phyloP scores from a whole-genome alignment of 1,140 invertebrate species.

The Babylonia areolata region DNA sequence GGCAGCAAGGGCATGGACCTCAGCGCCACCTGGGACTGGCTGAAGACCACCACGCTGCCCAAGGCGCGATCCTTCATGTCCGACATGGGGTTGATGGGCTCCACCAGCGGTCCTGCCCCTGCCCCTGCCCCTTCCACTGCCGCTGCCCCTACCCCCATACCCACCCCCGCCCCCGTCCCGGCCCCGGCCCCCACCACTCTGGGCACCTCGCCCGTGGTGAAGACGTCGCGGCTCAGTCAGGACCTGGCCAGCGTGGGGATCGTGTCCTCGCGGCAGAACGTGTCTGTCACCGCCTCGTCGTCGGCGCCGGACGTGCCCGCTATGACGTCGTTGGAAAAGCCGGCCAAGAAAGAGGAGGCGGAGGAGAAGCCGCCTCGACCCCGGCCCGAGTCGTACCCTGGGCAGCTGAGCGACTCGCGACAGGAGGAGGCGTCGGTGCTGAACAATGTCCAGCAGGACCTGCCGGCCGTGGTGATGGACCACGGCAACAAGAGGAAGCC shows the following conservation, averaged over 20 bases:
- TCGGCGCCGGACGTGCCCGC: background rate
- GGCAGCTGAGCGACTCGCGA: too few species aligned
- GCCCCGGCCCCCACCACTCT: background rate
- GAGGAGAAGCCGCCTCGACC: background rate
- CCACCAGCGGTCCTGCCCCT: background rate
- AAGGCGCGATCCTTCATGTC: conserved; percentile 36
- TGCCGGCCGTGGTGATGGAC: conserved; percentile 31
- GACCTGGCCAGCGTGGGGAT: conserved; percentile 36
- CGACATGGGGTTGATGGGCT: conserved; percentile 27
- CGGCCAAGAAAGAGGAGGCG: background rate
- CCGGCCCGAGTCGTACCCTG: background rate
- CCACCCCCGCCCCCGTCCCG: background rate
- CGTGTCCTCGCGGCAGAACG: conserved; percentile 13
- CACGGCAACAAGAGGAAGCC: conserved; percentile 8
- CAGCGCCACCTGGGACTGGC: conserved; percentile 32
- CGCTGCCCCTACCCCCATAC: background rate
- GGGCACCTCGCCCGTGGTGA: background rate
- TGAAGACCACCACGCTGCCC: conserved; percentile 36
- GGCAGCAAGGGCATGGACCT: background rate
- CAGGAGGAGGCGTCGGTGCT: too few species aligned
- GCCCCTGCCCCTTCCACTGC: background rate
- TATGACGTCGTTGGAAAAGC: background rate
- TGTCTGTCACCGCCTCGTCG: background rate
- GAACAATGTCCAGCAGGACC: background rate
- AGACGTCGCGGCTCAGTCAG: conserved; percentile 26